phyloP scores from a whole-genome alignment of 1,140 invertebrate genomes.

The Pogonognathellus flavescens region DNA sequence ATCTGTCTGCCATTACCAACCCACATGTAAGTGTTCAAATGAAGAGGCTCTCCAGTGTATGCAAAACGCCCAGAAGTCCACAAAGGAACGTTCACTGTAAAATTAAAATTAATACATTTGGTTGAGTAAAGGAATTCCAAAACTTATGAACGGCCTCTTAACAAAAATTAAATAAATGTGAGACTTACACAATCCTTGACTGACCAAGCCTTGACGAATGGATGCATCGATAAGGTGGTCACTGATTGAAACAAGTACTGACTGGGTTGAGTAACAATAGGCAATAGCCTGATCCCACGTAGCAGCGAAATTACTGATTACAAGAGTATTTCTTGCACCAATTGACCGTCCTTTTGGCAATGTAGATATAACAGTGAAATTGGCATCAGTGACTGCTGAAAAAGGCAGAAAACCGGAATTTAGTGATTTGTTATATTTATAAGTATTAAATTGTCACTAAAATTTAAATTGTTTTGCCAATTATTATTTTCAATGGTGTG shows the following conservation, averaged over 20 bases:
- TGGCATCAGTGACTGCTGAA: neutral
- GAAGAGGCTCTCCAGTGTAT: neutral
- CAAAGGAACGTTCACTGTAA: neutral
- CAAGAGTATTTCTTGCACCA: neutral
- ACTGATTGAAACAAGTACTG: neutral
- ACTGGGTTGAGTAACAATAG: neutral
- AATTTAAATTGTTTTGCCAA: too few species aligned
- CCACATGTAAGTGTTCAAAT: neutral
- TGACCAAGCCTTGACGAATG: neutral
- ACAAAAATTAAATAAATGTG: too few species aligned
- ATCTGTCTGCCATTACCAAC: neutral
- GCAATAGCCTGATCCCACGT: neutral
- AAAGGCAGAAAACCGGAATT: too few species aligned
- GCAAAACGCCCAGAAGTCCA: neutral
- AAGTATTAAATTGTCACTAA: too few species aligned
- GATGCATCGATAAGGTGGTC: neutral
- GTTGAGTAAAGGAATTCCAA: neutral
- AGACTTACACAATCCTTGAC: too few species aligned
- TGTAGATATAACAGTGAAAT: neutral
- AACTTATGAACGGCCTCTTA: too few species aligned
- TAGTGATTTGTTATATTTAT: too few species aligned
- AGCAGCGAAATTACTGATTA: neutral
- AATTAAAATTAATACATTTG: neutral
- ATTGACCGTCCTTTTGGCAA: neutral
- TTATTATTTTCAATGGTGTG: too few species aligned